Evolutionary conservation across 2,113 vertebrate genomes (phyloP).

Genomic region (Cyprinus carpio): DNA sequence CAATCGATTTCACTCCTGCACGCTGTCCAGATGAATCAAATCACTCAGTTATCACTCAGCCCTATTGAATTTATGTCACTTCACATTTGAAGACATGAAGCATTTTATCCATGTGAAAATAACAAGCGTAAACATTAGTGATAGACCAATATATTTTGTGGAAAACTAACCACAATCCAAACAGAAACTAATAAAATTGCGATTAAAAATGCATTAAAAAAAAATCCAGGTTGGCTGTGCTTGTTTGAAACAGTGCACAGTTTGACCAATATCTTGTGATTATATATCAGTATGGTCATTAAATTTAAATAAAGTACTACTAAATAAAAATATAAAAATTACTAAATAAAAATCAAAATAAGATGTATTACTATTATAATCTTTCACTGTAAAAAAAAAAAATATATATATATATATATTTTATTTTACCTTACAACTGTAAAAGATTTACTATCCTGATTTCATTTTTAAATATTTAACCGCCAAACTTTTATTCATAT

Average conservation of each 20-base stretch:
- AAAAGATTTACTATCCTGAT: not conserved
- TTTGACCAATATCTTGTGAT: not conserved
- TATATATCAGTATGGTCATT: too few relatives aligned
- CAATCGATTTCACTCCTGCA: conserved; percentile 22
- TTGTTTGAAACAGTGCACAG: not conserved
- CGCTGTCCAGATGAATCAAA: conserved; percentile 11
- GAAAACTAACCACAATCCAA: not conserved
- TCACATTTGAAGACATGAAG: not conserved
- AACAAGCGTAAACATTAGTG: not conserved
- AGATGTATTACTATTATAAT: not conserved
- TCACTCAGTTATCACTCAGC: not conserved
- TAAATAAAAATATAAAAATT: not conserved
- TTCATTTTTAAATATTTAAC: not conserved
- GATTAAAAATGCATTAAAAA: not conserved
- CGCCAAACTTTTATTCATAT: not conserved
- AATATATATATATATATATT: too few relatives aligned
- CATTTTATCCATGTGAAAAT: not conserved
- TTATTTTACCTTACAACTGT: not conserved
- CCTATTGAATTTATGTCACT: not conserved
- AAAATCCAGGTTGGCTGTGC: not conserved
- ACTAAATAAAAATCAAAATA: not conserved
- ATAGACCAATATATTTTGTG: not conserved
- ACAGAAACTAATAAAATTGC: not conserved
- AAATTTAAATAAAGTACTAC: not conserved
- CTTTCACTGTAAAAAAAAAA: not conserved